phyloP scores from a whole-genome alignment of 2,113 vertebrate species.

The Columbina picui region DNA sequence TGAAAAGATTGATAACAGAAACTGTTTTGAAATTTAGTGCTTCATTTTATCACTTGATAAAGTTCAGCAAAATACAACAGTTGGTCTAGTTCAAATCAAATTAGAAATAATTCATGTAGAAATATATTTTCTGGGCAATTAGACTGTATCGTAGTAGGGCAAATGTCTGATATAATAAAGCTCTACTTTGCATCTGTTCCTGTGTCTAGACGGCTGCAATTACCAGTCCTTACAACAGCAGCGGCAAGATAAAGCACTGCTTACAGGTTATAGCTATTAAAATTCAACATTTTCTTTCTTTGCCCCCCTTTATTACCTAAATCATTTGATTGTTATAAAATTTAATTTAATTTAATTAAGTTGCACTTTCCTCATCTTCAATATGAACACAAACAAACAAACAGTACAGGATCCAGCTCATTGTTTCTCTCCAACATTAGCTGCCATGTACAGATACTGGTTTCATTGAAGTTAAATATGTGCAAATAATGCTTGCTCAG shows the following conservation, averaged over 20 bases:
- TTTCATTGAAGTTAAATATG: slow-evolving; percentile 30
- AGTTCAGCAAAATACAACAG: slow-evolving; percentile 83
- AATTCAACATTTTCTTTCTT: slow-evolving; percentile 67
- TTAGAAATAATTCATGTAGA: slow-evolving; percentile 92
- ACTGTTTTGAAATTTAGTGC: slow-evolving; percentile 40
- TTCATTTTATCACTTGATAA: slow-evolving; percentile 74
- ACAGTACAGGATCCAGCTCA: slow-evolving; percentile 13
- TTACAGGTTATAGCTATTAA: slow-evolving; percentile 71
- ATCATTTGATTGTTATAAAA: slow-evolving; percentile 72
- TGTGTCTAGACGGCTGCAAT: slow-evolving; percentile 83
- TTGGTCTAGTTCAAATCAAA: slow-evolving; percentile 97
- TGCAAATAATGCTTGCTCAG: slow-evolving; percentile 41
- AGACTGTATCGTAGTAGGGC: slow-evolving; percentile 86
- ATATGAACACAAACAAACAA: slow-evolving; percentile 42
- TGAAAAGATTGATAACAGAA: neutral
- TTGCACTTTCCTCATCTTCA: slow-evolving; percentile 59
- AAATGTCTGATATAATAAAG: slow-evolving; percentile 87
- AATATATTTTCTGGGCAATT: slow-evolving; percentile 98
- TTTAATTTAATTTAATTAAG: slow-evolving; percentile 72
- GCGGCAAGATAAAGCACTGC: slow-evolving; percentile 58
- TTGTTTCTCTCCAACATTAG: slow-evolving; percentile 51
- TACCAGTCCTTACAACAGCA: slow-evolving; percentile 71
- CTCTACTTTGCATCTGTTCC: slow-evolving; percentile 87
- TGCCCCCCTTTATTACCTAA: slow-evolving; percentile 70
- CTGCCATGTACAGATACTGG: neutral